A percentile compares a stretch with the other conserved stretches of the same genome.
Evolutionary conservation across 2,113 vertebrate species (phyloP).

Genomic region (Crotalus helleri): DNA sequence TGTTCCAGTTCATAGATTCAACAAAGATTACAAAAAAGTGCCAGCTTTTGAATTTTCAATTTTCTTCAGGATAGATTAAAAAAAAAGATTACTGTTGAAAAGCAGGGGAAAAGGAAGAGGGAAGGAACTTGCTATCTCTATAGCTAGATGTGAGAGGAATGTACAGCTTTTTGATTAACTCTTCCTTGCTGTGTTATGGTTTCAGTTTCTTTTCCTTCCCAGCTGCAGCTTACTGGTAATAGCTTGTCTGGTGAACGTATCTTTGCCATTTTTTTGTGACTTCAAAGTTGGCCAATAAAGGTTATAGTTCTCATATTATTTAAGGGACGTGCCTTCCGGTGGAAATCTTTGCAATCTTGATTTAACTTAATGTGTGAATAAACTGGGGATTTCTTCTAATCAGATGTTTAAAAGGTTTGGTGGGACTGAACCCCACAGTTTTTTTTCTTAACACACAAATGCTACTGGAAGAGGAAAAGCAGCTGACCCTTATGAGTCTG

Average conservation of each 20-base stretch:
- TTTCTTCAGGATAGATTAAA: neutral
- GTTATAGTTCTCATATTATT: neutral
- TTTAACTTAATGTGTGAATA: neutral
- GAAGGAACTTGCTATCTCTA: neutral
- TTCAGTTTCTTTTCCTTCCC: neutral
- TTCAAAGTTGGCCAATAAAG: neutral
- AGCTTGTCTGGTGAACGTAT: neutral
- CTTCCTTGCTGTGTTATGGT: neutral
- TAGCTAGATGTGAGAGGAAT: neutral
- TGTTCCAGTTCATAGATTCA: neutral
- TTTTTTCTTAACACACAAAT: conserved; percentile 24
- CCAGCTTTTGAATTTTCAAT: neutral
- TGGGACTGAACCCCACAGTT: conserved; percentile 33
- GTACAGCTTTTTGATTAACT: neutral
- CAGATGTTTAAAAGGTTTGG: conserved; percentile 31
- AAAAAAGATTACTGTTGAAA: neutral
- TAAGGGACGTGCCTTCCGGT: neutral
- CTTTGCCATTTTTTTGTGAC: neutral
- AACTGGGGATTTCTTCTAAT: neutral
- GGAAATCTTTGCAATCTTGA: neutral
- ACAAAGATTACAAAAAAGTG: neutral
- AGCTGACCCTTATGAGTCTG: conserved; percentile 11
- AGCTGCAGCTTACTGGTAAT: neutral
- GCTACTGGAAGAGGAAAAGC: conserved; percentile 33
- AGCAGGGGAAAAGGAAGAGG: neutral